Conservation (phyloP, 2,797 vertebrate genomes). For the Poecile montanus region DNA sequence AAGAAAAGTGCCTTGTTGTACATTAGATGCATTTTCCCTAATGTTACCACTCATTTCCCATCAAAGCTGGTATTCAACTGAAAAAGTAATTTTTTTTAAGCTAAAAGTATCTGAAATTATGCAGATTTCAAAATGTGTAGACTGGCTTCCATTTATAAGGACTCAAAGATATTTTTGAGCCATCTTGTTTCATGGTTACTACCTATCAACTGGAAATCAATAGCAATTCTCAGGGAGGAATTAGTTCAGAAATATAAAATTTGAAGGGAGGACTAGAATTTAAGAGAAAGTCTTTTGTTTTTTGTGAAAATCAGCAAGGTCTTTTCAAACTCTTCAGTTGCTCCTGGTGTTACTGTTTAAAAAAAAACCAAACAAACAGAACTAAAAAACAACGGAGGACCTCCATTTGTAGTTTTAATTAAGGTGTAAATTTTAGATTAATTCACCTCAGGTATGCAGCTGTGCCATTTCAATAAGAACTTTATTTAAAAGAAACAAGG, state of each 20-base stretch:
- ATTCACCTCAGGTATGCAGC: not conserved
- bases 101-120: not conserved
- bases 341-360: not conserved
- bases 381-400: fast-evolving
- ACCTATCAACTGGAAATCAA: not conserved
- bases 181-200: not conserved
- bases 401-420: not conserved
- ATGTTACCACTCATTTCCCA: not conserved
- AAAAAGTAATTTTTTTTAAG: not conserved
- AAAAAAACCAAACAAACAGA: not conserved
- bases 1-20: not conserved
- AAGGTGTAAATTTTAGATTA: not conserved
- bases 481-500: no score
- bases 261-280: not conserved
- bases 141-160: not conserved
- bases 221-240: not conserved
- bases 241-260: not conserved
- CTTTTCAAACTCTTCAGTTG: not conserved
- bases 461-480: not conserved
- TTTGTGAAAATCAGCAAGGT: not conserved
- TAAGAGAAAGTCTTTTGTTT: fast-evolving
- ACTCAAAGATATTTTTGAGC: not conserved
- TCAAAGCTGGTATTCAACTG: not conserved
- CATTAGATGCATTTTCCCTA: not conserved
- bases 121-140: not conserved